Percentiles rank a stretch among this genome's conserved stretches.
Evolutionary conservation across 37 sponge, comb jelly and placozoan genomes (phyloP).

Genomic region (Agelas oroides): DNA sequence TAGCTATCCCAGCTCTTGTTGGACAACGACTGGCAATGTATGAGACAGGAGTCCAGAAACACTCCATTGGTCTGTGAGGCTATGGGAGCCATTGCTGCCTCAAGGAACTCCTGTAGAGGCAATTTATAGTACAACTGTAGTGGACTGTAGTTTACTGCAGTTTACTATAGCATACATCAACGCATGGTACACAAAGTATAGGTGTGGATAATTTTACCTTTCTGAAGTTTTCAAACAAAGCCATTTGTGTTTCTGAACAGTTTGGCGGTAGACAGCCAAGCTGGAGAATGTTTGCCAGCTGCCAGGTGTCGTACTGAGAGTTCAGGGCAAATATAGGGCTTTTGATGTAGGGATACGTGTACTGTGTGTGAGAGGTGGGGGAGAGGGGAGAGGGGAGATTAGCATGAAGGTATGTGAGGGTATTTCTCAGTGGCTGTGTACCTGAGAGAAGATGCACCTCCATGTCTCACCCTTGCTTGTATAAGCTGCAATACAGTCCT

Average conservation of each 20-base stretch:
- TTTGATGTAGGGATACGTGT: slow-evolving; percentile 70
- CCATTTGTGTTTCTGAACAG: slow-evolving; percentile 49
- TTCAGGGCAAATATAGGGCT: slow-evolving; percentile 64
- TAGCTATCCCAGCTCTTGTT: slow-evolving; percentile 39
- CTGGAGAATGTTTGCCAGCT: slow-evolving; percentile 64
- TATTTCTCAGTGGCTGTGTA: not conserved
- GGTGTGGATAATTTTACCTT: slow-evolving; percentile 24
- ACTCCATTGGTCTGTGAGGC: slow-evolving; percentile 22
- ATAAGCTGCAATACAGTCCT: slow-evolving; percentile 56
- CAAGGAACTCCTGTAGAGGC: slow-evolving; percentile 32
- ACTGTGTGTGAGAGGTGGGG: slow-evolving; percentile 55
- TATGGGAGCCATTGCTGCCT: not conserved
- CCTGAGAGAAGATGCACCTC: slow-evolving; percentile 73
- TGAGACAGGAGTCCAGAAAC: slow-evolving; percentile 72
- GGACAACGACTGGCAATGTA: slow-evolving; percentile 72
- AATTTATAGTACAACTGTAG: no score
- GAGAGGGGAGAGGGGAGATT: not conserved
- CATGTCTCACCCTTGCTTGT: slow-evolving; percentile 40
- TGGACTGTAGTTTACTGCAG: no score
- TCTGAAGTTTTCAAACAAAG: slow-evolving; percentile 46
- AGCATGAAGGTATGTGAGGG: not conserved
- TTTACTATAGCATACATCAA: no score
- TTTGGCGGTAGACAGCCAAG: slow-evolving; percentile 57
- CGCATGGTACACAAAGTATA: no score
- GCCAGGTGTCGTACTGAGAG: slow-evolving; percentile 74